Percentiles rank a stretch among this genome's conserved stretches.
Evolutionary conservation across 1,140 invertebrate species (phyloP).

Genomic region (Parasteatoda tepidariorum): DNA sequence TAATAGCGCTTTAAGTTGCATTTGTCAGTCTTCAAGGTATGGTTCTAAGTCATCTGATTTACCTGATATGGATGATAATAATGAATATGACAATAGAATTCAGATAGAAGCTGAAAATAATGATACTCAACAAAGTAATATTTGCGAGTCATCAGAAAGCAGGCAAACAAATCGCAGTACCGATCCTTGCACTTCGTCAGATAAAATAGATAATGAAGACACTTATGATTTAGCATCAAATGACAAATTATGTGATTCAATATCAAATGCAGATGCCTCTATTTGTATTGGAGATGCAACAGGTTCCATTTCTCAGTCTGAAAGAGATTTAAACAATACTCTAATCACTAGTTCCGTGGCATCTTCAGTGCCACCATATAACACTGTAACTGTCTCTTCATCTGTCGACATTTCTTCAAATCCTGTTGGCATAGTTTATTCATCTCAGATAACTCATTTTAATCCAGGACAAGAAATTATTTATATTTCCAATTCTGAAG

Average conservation of each 20-base stretch:
- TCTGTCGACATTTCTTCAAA: conserved; percentile 15
- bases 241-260: not conserved
- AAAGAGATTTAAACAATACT: not conserved
- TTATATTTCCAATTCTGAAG: conserved; percentile 32
- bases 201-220: conserved; percentile 3
- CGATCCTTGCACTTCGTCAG: conserved; percentile 28
- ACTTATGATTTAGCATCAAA: not conserved
- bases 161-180: not conserved
- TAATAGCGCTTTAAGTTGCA: not conserved
- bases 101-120: not conserved
- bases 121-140: not conserved
- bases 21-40: conserved; percentile 25
- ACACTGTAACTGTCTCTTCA: conserved; percentile 22
- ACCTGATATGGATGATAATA: not conserved
- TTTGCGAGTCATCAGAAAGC: conserved; percentile 43
- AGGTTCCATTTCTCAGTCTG: conserved; percentile 12
- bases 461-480: no score
- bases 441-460: conserved; percentile 2
- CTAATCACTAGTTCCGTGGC: not conserved
- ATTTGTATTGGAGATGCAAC: not conserved
- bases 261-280: not conserved
- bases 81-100: no score
- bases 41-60: not conserved
- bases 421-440: conserved; percentile 20
- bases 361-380: not conserved